Percentiles rank a stretch among this genome's conserved stretches.
phyloP scores from a whole-genome alignment of 2,888 invertebrate genomes.

The Drosophila sordidula region DNA sequence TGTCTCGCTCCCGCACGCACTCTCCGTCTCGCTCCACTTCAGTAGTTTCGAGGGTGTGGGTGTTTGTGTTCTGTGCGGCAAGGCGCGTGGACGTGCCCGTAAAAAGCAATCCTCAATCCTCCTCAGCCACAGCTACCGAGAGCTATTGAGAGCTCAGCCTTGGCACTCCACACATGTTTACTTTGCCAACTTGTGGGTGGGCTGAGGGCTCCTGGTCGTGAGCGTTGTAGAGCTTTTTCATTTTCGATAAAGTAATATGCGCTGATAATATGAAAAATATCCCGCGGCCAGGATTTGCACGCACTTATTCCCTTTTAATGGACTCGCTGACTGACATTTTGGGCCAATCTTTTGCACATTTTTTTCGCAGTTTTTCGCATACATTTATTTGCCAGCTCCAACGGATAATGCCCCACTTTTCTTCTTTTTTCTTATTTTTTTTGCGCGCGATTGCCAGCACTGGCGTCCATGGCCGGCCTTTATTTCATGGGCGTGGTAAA shows the following conservation, averaged over 20 bases:
- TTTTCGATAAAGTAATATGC: constrained; percentile 75
- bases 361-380: constrained; percentile 14
- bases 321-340: constrained; percentile 53
- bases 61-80: constrained; percentile 39
- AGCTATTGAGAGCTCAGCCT: constrained; percentile 21
- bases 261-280: constrained; percentile 78
- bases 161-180: constrained; percentile 57
- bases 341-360: constrained; percentile 6
- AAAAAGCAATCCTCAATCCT: constrained; percentile 50
- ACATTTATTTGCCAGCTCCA: constrained; percentile 23
- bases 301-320: constrained; percentile 81
- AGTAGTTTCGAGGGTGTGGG: constrained; percentile 3
- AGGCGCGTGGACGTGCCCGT: constrained; percentile 43
- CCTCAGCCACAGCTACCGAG: constrained; percentile 29
- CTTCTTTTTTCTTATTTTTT: not conserved
- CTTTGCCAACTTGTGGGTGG: constrained; percentile 44
- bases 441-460: constrained; percentile 15
- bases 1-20: not conserved
- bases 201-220: not conserved
- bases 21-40: not conserved
- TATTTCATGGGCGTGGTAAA: not conserved
- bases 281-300: constrained; percentile 76
- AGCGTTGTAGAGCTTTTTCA: constrained; percentile 50
- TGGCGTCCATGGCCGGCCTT: not conserved
- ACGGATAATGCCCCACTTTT: constrained; percentile 27